Evolutionary conservation across 1,140 invertebrate genomes (phyloP), one percentile per base, ranked within the genome.

Genomic region (Heliconius nattereri): DNA sequence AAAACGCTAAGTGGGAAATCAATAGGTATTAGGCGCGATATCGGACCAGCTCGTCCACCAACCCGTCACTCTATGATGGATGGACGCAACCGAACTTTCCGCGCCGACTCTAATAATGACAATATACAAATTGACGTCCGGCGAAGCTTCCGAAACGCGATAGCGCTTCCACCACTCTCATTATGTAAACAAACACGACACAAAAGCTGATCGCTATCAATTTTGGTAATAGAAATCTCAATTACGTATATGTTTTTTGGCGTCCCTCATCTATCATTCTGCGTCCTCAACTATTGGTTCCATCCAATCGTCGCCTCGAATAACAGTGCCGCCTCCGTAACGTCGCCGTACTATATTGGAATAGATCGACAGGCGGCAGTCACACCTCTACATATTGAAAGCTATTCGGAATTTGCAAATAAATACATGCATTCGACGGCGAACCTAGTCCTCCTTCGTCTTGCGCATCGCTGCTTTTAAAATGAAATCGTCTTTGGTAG

Each of bases 81-180:
- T 94, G 92, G 88, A 89, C 87, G 86, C 86, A 81, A 90, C 91
- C 89, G 89, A 92, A 92, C 89, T 92, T 93, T 89, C 90, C 91
- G 86, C 89, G 82, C 85, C 85, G 86, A 83, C 88, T 94, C 86
- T 92, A 92, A 94, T 92, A 94, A 94, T 92, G 92, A 94, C 92
- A 93, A 94, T 93, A 94, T 92, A 94, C 92, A 94, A 94, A 94
- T 94, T 93, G 92, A 92, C 88, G 91, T 91, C 91, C 92, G 92
- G 86, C 83, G 85, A 85, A 85, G 87, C 90, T 92, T 92, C 89
- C 90, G 92, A 92, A 93, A 94, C 84, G 89, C 90, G 92, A 92
- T 94, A 93, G 88, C 86, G 85, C 84, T 85, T 85, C 85, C 89
- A 83, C 89, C 92, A 93, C 92, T 94, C 89, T 92, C 89, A 93